These are phyloP conservation scores for Cephalopholis sonnerati DNA, from an alignment of 2,113 vertebrate species.

Conservation along the genomic window DNA sequence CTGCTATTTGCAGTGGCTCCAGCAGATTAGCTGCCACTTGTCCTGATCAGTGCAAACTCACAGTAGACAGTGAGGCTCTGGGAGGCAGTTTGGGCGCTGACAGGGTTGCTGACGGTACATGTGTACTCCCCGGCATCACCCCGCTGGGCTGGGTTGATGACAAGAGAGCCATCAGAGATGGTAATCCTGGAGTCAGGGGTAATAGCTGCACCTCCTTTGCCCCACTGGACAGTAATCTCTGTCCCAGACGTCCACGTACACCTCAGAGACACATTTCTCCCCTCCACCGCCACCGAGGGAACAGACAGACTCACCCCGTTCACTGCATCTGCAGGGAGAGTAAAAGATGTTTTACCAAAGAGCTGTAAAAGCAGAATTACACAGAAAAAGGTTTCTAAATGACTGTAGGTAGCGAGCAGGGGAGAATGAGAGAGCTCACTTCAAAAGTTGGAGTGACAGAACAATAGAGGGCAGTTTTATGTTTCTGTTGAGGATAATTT, in stretches of 20 bases:
- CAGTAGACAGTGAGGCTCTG: constrained; percentile 82
- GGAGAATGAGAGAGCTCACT: constrained; percentile 20
- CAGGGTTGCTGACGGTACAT: constrained; percentile 82
- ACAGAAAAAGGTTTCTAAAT: constrained; percentile 8
- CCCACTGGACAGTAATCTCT: constrained; percentile 71
- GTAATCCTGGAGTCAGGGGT: constrained; percentile 68
- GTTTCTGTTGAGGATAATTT: constrained; percentile 75
- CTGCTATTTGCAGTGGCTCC: constrained; percentile 55
- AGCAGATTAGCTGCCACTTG: constrained; percentile 57
- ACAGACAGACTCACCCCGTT: constrained; percentile 64
- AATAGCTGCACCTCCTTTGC: constrained; percentile 69
- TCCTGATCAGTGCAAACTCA: constrained; percentile 76
- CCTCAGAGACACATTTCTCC: constrained; percentile 74
- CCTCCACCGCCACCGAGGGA: constrained; percentile 77
- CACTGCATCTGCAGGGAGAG: constrained; percentile 73
- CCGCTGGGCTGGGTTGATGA: constrained; percentile 77
- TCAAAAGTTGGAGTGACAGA: constrained; percentile 56
- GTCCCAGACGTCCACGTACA: constrained; percentile 80
- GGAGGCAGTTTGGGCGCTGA: constrained; percentile 74
- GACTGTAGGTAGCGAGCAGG: constrained; percentile 4
- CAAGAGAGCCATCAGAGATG: constrained; percentile 72
- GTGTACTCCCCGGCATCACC: constrained; percentile 79
- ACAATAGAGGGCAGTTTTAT: constrained; percentile 64
- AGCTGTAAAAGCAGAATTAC: constrained; percentile 21
- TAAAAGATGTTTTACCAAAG: neutral